Evolutionary conservation across 1,140 invertebrate species (phyloP).

Genomic region (Anagrus nilaparvatae): DNA sequence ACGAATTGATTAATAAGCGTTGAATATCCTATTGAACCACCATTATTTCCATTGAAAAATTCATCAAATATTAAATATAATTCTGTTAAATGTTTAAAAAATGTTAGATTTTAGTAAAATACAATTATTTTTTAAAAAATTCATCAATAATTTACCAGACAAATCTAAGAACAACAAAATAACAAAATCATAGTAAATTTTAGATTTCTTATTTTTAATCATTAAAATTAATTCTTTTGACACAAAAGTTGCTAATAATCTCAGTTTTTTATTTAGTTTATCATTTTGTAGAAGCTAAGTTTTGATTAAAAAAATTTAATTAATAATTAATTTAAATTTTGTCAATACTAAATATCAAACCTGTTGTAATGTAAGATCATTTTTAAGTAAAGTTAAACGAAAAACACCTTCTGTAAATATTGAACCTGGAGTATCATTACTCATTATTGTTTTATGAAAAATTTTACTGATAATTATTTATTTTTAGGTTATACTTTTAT

Average conservation of each 20-base stretch:
- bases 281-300: conserved; percentile 16
- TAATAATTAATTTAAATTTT: conserved; percentile 3
- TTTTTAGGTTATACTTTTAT: too few species aligned
- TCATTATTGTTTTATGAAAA: too few species aligned
- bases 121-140: not conserved
- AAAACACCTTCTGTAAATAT: too few species aligned
- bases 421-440: too few species aligned
- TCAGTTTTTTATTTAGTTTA: conserved; percentile 9
- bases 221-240: conserved; percentile 23
- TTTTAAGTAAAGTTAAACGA: too few species aligned
- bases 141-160: conserved; percentile 12
- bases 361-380: not conserved
- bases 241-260: conserved; percentile 22
- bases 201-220: conserved; percentile 12
- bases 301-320: not conserved
- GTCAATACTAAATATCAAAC: not conserved
- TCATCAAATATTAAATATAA: conserved; percentile 22
- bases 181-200: not conserved
- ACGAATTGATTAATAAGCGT: conserved; percentile 24
- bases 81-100: conserved; percentile 13
- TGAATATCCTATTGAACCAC: conserved; percentile 23
- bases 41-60: conserved; percentile 18
- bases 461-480: too few species aligned
- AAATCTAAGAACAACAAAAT: conserved; percentile 19
- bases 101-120: too few species aligned